Evolutionary conservation across 2,113 vertebrate species (phyloP), one percentile per base, ranked within the genome.

Genomic region (Ammodytes marinus): DNA sequence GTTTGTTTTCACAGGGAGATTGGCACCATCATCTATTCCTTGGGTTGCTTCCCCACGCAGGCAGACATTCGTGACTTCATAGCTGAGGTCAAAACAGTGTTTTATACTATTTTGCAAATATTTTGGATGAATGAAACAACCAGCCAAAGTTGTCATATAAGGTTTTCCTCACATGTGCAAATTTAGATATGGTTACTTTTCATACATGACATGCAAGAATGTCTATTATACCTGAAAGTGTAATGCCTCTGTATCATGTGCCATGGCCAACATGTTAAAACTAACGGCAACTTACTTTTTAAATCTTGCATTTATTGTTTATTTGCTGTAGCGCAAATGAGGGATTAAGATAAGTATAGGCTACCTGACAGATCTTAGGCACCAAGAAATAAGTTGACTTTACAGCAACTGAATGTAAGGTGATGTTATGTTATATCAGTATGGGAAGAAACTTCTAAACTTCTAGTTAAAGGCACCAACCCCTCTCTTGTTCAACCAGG

Each of bases 41-140:
- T 99, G 27, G 97, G 97, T 15, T 97, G 97, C 88, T 98, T 96
- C 77, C 98, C 97, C 6, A 95, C 90, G 42, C 97, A 98, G 91
- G 94, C 92, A 50, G 96, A 99, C 76, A 88, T 99, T 0, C 96
- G 97, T 13, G 95, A 96, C 10, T 88, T 99, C 52, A 91, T 98
- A 64, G 91, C 92, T 65, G 91, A 97, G 96, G 97, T 98, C 80
- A 93, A 93, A 46, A 0, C 8, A 61, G 17, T 57, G 1, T 45
- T n/a, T 0, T 9, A 1, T 61, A 42, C 27, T 45, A 6, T 43
- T 39, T 49, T 12, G 0, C 2, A 66, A 2, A 9, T 46, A 66
- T 55, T 47, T 27, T 77, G 40, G 46, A 47, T 54, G 2, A 49
- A 63, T 39, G 14, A 49, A 68, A 43, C 1, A 55, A 39, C 15